Conservation (phyloP, 1,140 invertebrate genomes). For the Oscheius sp. region DNA sequence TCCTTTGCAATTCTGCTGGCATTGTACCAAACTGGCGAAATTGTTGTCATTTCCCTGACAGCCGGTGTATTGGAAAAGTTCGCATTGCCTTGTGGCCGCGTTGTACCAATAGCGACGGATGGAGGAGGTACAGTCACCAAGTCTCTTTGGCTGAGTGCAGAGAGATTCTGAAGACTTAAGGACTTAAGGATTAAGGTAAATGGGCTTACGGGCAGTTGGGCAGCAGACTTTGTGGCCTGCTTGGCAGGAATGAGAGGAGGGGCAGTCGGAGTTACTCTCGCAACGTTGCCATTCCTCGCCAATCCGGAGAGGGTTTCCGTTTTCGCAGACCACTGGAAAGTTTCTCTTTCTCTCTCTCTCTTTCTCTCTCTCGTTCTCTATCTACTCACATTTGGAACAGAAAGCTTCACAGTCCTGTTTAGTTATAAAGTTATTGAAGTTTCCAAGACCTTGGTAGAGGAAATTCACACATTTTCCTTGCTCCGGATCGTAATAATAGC, state of each 20-base stretch:
- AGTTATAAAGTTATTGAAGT: conserved; percentile 58
- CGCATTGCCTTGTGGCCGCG: conserved; percentile 51
- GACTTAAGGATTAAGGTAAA: conserved; percentile 7
- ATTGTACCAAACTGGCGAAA: conserved; percentile 52
- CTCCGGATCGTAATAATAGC: conserved; percentile 58
- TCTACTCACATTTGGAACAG: conserved; percentile 53
- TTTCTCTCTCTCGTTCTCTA: not conserved
- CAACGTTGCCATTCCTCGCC: conserved; percentile 60
- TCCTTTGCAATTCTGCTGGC: conserved; percentile 56
- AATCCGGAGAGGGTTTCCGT: conserved; percentile 57
- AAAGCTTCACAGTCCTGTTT: conserved; percentile 58
- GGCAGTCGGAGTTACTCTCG: conserved; percentile 51
- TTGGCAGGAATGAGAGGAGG: conserved; percentile 51
- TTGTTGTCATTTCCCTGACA: conserved; percentile 59
- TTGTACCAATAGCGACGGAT: conserved; percentile 59
- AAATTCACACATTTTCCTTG: conserved; percentile 55
- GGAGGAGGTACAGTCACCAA: conserved; percentile 55
- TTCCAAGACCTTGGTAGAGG: conserved; percentile 52
- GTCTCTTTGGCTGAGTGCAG: conserved; percentile 58
- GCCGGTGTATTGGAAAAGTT: conserved; percentile 58
- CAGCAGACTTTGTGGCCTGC: conserved; percentile 56
- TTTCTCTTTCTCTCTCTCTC: not conserved
- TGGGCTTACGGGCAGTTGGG: conserved; percentile 51
- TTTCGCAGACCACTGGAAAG: conserved; percentile 59
- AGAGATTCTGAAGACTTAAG: conserved; percentile 47